Evolutionary conservation across 1,140 invertebrate species (phyloP).

Genomic region (Drosophila varians): DNA sequence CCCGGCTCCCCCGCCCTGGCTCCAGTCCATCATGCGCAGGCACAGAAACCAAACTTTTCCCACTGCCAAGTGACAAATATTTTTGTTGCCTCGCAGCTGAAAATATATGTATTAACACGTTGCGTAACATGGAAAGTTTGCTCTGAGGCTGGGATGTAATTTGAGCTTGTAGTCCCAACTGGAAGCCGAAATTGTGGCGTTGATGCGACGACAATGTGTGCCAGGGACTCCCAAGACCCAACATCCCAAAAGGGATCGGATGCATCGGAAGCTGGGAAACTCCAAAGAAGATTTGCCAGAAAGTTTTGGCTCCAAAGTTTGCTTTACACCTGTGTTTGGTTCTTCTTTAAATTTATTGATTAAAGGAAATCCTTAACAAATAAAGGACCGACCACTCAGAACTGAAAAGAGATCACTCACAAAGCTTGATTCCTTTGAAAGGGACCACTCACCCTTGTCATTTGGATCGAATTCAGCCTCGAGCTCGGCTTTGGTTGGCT

Average conservation of each 20-base stretch:
- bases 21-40: constrained; percentile 12
- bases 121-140: constrained; percentile 62
- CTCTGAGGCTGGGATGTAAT: constrained; percentile 38
- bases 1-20: background rate
- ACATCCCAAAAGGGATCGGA: constrained; percentile 11
- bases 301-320: constrained; percentile 6
- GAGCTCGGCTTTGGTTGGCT: constrained; percentile 89
- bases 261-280: background rate
- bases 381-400: background rate
- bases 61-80: constrained; percentile 64
- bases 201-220: constrained; percentile 46
- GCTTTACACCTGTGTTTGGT: background rate
- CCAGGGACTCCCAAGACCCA: constrained; percentile 8
- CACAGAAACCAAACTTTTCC: constrained; percentile 18
- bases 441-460: constrained; percentile 87
- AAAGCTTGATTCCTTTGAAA: background rate
- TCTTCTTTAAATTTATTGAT: background rate
- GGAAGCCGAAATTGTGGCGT: constrained; percentile 25
- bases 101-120: constrained; percentile 36
- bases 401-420: constrained; percentile 9
- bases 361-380: background rate
- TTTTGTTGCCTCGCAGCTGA: constrained; percentile 41
- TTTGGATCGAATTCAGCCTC: constrained; percentile 90
- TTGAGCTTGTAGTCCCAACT: constrained; percentile 40
- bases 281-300: constrained; percentile 19